Base-by-base conservation (phyloP, 53 echinoderm and acorn worm genomes). In the Astropecten irregularis region DNA sequence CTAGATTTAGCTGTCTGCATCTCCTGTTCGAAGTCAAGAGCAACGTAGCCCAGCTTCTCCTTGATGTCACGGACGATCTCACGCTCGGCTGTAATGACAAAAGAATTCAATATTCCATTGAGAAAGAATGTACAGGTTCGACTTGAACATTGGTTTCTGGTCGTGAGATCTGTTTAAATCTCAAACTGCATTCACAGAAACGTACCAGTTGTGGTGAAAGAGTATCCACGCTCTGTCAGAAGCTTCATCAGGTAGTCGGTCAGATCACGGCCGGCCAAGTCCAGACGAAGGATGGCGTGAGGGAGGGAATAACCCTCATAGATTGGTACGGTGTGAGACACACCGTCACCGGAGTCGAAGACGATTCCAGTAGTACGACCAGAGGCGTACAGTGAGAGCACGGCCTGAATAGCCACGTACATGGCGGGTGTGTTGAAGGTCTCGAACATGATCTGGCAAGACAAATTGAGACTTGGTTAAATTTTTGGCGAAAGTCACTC, bases 41-140 rank as follows among this genome's bases (percentile, higher is more conserved):
- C 91, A n/a, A 95, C 91, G 73, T 95, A 95, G 37, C 82, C 76
- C 3, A 84, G 77, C 62, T 89, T 89, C 82, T 95, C 95, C 81
- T 95, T 95, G 77, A 95, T 95, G 82, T 91, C 91, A 83, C 91
- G 88, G 20, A 91, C 88, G 59, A 91, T 94, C 86, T 91, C 94
- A 35, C 73, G 85, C 49, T 71, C 73, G 7, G 85, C 85, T 85
- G 85, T 36, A 16, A 53, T 42, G 38, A n/a, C 2, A 49, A 22
- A 7, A 30, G 14, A n/a, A 53, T 1, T 20, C 0, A 11, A 14
- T 0, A 55, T 23, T 15, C 4, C 15, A 2, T 29, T 49, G 18
- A 25, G n/a, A n/a, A n/a, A n/a, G n/a, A n/a, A n/a, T n/a, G n/a
- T n/a, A n/a, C n/a, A n/a, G n/a, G n/a, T n/a, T n/a, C n/a, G n/a